These are phyloP conservation scores for Chelonus insularis DNA, from an alignment of 1,140 invertebrate genomes.

Conservation along the genomic window DNA sequence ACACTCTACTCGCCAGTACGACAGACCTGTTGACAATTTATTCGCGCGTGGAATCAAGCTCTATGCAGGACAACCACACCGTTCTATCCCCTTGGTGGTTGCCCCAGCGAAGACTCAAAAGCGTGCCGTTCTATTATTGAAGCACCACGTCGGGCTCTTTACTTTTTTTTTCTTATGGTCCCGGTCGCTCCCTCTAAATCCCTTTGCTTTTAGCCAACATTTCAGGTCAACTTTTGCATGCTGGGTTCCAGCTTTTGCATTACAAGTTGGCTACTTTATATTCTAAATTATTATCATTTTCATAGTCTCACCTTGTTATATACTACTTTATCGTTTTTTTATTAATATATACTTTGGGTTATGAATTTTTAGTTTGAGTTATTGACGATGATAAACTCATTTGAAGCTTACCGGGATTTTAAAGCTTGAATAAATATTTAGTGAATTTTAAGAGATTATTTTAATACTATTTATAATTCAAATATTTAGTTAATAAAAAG, in stretches of 20 bases:
- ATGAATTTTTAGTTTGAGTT: too few species aligned
- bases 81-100: neutral
- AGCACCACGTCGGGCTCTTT: slow-evolving; percentile 28
- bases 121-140: slow-evolving; percentile 56
- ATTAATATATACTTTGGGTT: too few species aligned
- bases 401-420: too few species aligned
- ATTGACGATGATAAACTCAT: too few species aligned
- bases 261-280: neutral
- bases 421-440: too few species aligned
- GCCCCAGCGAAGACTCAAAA: slow-evolving; percentile 39
- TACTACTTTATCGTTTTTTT: too few species aligned
- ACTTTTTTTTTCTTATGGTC: slow-evolving; percentile 17
- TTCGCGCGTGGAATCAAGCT: slow-evolving; percentile 44
- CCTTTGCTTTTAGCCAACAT: slow-evolving; percentile 7
- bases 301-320: too few species aligned
- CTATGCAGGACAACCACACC: neutral
- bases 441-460: too few species aligned
- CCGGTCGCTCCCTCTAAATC: slow-evolving; percentile 13
- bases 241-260: slow-evolving; percentile 8
- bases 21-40: slow-evolving; percentile 49
- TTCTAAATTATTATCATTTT: neutral
- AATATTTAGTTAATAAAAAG: too few species aligned
- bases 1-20: too few species aligned
- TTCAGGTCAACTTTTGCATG: slow-evolving; percentile 13
- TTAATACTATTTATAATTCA: too few species aligned